A percentile compares a stretch with the other conserved stretches of the same genome.
Evolutionary conservation across 2,797 vertebrate species (phyloP).

Genomic region (Limosa lapponica): DNA sequence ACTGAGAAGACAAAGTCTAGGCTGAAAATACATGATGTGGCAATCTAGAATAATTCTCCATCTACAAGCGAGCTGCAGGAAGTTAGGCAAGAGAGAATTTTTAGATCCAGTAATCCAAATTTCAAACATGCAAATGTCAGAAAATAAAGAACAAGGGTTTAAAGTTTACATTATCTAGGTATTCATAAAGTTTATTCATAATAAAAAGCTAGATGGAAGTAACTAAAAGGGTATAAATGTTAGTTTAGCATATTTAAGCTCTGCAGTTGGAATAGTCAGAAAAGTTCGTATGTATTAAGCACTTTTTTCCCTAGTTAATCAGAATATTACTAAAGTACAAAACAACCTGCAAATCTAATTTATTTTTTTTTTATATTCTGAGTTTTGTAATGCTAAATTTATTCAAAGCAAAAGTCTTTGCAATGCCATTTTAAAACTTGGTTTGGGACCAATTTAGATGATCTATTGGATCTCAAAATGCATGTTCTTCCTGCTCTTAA

Average conservation of each 20-base stretch:
- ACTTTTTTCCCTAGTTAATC: not conserved
- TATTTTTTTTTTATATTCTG: slow-evolving; percentile 59
- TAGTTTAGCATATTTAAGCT: not conserved
- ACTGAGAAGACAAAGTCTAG: not conserved
- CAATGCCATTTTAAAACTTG: slow-evolving; percentile 65
- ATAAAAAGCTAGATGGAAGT: not conserved
- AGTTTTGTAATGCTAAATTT: slow-evolving; percentile 57
- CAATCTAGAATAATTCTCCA: not conserved
- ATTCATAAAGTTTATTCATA: not conserved
- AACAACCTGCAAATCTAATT: slow-evolving; percentile 16
- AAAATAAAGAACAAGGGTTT: not conserved
- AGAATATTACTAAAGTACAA: not conserved
- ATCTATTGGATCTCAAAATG: slow-evolving; percentile 70
- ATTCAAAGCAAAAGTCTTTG: slow-evolving; percentile 55
- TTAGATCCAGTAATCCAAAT: not conserved
- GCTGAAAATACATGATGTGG: not conserved
- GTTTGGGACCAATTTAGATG: slow-evolving; percentile 71
- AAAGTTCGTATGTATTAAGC: not conserved
- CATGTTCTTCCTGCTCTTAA: slow-evolving; percentile 76
- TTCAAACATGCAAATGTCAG: not conserved
- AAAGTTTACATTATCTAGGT: not conserved
- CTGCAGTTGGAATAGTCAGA: not conserved
- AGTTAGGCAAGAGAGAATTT: not conserved
- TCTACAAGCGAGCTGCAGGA: not conserved
- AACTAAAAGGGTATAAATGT: not conserved